Evolutionary conservation across 2,888 invertebrate genomes (phyloP), one percentile per base, ranked within the genome.

Genomic region (Isoperla grammatica): DNA sequence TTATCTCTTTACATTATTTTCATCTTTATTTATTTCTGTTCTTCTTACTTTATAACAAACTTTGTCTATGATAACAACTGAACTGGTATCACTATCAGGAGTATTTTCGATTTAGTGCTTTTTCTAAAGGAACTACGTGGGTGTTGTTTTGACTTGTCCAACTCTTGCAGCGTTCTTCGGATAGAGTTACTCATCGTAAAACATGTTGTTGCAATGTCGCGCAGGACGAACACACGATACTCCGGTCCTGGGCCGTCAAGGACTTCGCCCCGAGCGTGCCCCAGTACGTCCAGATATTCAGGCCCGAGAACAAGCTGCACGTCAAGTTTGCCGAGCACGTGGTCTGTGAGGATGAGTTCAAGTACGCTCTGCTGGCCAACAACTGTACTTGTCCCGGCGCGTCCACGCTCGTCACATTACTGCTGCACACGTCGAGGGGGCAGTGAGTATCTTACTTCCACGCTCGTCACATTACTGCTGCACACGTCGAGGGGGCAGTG

Each of bases 271-370:
- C 97, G 19, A 87, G 85, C 71, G 95, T 96, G 64, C 93, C 95
- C 20, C 97, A 97, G 76, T 98, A 97, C 76, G 95, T 98, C 66
- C 97, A 97, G 78, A 95, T 98, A 70, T 98, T 97, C 80, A 84
- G 96, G 71, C 96, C 97, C 57, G 97, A 98, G 78, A 97, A 97
- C 76, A 98, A 98, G 73, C 83, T 98, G 68, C 98, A 98, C 77
- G 97, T 98, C 49, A 95, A 97, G 77, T 98, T 98, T 76, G 98
- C 98, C 42, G 97, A 98, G 74, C 95, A 93, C 75, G 94, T 97
- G 13, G 97, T 98, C 37, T 98, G 98, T 76, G 98, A 98, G 76
- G 97, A 98, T 74, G 98, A 98, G 77, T 96, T 98, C 78, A 98
- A 98, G 76, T 98, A 98, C 74, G 97, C 97, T 19, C 81, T 98